Evolutionary conservation across 2,888 invertebrate genomes (phyloP), one percentile per base, ranked within the genome.

Genomic region (Allacma fusca): DNA sequence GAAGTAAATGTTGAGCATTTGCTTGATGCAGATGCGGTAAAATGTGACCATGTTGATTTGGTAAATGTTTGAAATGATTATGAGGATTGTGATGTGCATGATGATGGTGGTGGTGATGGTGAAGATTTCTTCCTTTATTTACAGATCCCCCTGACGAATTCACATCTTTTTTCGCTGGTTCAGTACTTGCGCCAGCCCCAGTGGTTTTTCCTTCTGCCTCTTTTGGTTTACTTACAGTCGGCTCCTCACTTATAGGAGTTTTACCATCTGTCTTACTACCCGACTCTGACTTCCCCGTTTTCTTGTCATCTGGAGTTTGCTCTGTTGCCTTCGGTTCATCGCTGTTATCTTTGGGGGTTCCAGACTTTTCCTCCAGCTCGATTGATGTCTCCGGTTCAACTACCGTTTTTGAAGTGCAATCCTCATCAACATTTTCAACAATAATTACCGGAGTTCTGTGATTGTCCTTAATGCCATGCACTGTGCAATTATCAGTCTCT

Each of bases 41-140:
- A 23, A 77, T 68, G 67, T 77, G 79, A 78, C 76, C 29, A 34
- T 75, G 73, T 26, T 75, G 77, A 50, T 80, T 78, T n/a, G 74
- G 72, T n/a, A 75, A 24, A 21, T 71, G 75, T 64, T 70, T 44
- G 72, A 62, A 72, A 64, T 78, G 65, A 24, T 75, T 69, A 50
- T 75, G 71, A 43, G 34, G 59, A 26, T 70, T 64, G 72, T 76
- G 72, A 62, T 78, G 71, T n/a, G 29, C 34, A 34, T 77, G 77
- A 43, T 50, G 73, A 65, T n/a, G n/a, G n/a, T 77, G 77, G 40
- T 73, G 73, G 50, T 68, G 77, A 70, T 70, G 69, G 43, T 50
- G 44, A 65, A 44, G 65, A 67, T 16, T 5, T 65, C 77, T 62
- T 7, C 40, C 44, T 29, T 75, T 75, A 43, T 62, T 70, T 34